These are phyloP conservation scores for Masticophis lateralis DNA, from an alignment of 2,797 vertebrate species.

Conservation along the genomic window DNA sequence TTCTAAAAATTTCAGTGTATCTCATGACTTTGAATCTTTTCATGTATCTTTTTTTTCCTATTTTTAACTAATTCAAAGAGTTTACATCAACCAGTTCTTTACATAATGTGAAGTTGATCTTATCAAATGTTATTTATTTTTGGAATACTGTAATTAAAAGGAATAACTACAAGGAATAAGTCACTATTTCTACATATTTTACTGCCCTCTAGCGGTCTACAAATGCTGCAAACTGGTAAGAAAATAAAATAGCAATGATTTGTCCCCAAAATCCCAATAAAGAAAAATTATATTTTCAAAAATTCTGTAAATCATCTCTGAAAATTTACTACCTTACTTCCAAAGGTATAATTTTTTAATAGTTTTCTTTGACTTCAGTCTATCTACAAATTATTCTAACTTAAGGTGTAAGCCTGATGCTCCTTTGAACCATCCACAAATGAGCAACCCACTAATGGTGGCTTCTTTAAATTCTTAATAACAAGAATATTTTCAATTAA, in stretches of 20 bases:
- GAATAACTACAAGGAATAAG: background rate
- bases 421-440: background rate
- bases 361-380: background rate
- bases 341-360: background rate
- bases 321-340: background rate
- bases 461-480: background rate
- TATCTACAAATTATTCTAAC: background rate
- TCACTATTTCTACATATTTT: constrained; percentile 21
- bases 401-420: background rate
- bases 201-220: constrained; percentile 60
- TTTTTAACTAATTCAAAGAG: background rate
- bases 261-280: background rate
- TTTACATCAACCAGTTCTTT: background rate
- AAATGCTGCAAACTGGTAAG: background rate
- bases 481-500: background rate
- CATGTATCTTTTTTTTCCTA: background rate
- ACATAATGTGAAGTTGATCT: background rate
- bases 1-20: background rate
- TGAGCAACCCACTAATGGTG: background rate
- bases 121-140: background rate
- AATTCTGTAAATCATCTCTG: background rate
- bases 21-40: background rate
- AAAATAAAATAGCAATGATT: background rate
- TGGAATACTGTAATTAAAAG: background rate
- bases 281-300: background rate